phyloP scores from a whole-genome alignment of 2,888 invertebrate species.

The Odontothrips loti region DNA sequence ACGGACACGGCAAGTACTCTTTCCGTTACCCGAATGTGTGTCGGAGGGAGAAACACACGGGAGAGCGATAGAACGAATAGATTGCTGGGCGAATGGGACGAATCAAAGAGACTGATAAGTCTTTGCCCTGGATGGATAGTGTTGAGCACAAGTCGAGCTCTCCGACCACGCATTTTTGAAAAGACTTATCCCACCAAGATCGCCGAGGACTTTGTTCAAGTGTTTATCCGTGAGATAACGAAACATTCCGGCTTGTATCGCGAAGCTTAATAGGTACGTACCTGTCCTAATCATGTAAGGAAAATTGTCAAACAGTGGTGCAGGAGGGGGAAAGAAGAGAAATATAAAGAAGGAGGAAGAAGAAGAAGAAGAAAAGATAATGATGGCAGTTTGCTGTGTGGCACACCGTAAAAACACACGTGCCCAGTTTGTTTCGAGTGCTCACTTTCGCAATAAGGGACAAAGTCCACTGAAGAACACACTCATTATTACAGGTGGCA shows the following conservation, averaged over 20 bases:
- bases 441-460: not conserved
- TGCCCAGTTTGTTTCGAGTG: not conserved
- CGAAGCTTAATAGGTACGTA: too few species aligned
- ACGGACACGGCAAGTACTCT: not conserved
- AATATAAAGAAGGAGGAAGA: not conserved
- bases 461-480: not conserved
- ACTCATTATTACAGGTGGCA: too few species aligned
- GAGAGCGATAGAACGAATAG: not conserved
- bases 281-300: too few species aligned
- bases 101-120: not conserved
- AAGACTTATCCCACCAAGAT: too few species aligned
- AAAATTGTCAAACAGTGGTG: too few species aligned
- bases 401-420: not conserved
- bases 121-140: not conserved
- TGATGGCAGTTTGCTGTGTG: not conserved
- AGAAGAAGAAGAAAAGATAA: not conserved
- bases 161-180: too few species aligned
- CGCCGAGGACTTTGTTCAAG: too few species aligned
- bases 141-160: too few species aligned
- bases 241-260: too few species aligned
- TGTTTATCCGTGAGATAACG: too few species aligned
- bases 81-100: not conserved
- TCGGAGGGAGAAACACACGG: not conserved
- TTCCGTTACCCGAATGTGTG: conserved; percentile 17
- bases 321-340: not conserved